Evolutionary conservation across 2,888 invertebrate genomes (phyloP).

Genomic region (Acanthosepion lycidas): DNA sequence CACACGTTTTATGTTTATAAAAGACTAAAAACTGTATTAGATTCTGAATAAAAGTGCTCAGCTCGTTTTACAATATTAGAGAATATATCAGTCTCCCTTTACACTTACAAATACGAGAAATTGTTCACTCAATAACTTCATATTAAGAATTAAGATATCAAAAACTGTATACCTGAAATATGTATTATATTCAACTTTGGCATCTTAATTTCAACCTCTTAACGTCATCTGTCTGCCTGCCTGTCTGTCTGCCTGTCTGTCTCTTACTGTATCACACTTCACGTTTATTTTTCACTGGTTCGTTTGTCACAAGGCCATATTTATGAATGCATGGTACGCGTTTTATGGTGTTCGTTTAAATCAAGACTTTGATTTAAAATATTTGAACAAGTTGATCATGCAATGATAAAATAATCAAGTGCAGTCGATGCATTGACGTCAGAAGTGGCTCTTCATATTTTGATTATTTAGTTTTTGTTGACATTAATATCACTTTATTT

Average conservation of each 20-base stretch:
- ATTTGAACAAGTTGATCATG: too few relatives aligned
- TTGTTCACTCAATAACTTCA: background rate
- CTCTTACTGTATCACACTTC: background rate
- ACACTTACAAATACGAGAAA: background rate
- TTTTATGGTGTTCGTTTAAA: too few relatives aligned
- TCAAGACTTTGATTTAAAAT: too few relatives aligned
- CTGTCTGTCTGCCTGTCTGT: background rate
- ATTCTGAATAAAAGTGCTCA: background rate
- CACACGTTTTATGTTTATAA: constrained; percentile 17
- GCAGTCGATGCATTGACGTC: too few relatives aligned
- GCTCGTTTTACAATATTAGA: background rate
- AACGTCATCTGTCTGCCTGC: too few relatives aligned
- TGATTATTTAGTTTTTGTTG: too few relatives aligned
- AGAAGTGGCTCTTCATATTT: too few relatives aligned
- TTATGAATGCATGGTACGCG: too few relatives aligned
- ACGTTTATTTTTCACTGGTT: background rate
- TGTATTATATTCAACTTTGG: background rate
- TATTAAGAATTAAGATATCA: background rate
- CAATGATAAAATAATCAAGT: too few relatives aligned
- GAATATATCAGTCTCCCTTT: background rate
- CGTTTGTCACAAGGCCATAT: too few relatives aligned
- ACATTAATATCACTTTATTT: too few relatives aligned
- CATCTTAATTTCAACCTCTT: background rate
- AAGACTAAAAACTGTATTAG: constrained; percentile 8
- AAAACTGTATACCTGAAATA: background rate